Conservation (phyloP, 2,797 vertebrate species). For the Loris lydekkerianus region DNA sequence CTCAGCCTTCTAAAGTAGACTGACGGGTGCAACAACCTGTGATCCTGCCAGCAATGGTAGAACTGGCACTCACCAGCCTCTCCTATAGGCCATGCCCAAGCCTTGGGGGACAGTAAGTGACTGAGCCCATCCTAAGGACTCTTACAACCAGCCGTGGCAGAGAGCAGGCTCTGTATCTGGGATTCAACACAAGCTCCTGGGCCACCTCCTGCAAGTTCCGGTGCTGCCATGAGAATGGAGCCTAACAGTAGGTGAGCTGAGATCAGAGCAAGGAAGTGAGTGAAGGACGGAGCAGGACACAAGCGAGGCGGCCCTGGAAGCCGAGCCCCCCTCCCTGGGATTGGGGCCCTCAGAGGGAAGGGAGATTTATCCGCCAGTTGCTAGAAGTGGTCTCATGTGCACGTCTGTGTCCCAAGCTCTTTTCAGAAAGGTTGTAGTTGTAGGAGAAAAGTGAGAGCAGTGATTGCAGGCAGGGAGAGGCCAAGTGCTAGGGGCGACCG, state of each 20-base stretch:
- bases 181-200: neutral
- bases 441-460: neutral
- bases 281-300: fast-evolving
- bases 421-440: neutral
- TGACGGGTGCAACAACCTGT: too few relatives aligned
- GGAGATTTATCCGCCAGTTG: fast-evolving
- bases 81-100: fast-evolving
- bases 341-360: neutral
- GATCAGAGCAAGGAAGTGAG: too few relatives aligned
- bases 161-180: neutral
- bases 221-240: neutral
- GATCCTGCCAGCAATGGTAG: neutral
- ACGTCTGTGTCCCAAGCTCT: fast-evolving
- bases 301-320: neutral
- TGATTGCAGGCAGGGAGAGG: neutral
- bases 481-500: neutral
- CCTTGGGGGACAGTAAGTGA: too few relatives aligned
- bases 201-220: neutral
- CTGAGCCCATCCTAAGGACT: neutral
- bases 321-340: neutral
- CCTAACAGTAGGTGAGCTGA: fast-evolving
- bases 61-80: fast-evolving
- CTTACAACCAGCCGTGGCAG: neutral
- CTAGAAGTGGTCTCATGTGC: fast-evolving
- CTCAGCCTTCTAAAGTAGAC: neutral